Evolutionary conservation across 2,888 invertebrate species (phyloP).

Genomic region (Orthosia gracilis): DNA sequence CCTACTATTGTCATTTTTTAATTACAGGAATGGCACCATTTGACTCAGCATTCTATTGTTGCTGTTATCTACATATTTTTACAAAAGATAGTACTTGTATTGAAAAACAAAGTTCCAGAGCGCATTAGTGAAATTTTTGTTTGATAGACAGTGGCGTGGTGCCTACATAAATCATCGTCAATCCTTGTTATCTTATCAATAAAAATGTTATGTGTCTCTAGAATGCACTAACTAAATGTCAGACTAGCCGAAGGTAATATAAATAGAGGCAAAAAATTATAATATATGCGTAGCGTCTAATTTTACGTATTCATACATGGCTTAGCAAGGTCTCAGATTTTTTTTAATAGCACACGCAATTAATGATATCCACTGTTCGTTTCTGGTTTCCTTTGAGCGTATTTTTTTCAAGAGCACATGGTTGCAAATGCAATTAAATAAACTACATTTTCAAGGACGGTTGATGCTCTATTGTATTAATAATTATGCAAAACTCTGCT

Average conservation of each 20-base stretch:
- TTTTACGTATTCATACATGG: conserved; percentile 27
- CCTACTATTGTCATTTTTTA: conserved; percentile 41
- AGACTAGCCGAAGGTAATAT: conserved; percentile 24
- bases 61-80: background rate
- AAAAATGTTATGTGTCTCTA: conserved; percentile 16
- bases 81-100: conserved; percentile 8
- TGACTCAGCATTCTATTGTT: background rate
- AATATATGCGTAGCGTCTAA: conserved; percentile 15
- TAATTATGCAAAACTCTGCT: background rate
- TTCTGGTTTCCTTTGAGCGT: conserved; percentile 37
- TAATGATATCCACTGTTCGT: conserved; percentile 16
- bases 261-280: conserved; percentile 27
- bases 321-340: conserved; percentile 35
- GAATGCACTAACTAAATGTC: conserved; percentile 26
- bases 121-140: conserved; percentile 42
- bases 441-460: conserved; percentile 2
- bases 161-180: conserved; percentile 53
- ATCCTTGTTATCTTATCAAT: conserved; percentile 60
- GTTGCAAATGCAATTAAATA: conserved; percentile 2
- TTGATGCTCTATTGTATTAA: background rate
- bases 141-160: conserved; percentile 15
- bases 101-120: conserved; percentile 14
- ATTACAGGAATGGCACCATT: conserved; percentile 26
- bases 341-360: conserved; percentile 34
- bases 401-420: background rate